Evolutionary conservation across 2,797 vertebrate species (phyloP).

Genomic region (Pangasius macronema): DNA sequence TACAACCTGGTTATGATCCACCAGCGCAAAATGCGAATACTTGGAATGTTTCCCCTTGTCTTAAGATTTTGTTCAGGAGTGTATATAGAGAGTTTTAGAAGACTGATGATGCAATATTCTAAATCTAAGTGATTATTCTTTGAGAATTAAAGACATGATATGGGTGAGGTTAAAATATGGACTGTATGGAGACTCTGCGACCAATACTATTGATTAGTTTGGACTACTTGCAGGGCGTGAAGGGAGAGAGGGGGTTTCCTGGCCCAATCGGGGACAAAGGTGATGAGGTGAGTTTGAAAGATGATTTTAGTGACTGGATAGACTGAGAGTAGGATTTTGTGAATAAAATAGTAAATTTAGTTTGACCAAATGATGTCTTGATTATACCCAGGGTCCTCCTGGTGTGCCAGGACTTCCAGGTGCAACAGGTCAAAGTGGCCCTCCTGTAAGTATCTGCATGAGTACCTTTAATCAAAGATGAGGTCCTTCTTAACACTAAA

Average conservation of each 20-base stretch:
- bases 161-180: not conserved
- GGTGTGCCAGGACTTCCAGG: constrained; percentile 88
- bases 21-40: no score
- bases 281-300: constrained; percentile 83
- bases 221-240: constrained; percentile 81
- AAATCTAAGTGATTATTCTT: not conserved
- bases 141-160: constrained; percentile 3
- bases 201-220: constrained; percentile 44
- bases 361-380: not conserved
- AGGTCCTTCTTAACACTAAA: not conserved
- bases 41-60: no score
- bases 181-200: not conserved
- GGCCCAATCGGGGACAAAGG: constrained; percentile 91
- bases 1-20: no score
- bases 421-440: constrained; percentile 79
- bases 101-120: not conserved
- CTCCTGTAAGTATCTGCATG: constrained; percentile 75
- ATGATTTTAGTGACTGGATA: not conserved
- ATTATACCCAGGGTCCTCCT: constrained; percentile 76
- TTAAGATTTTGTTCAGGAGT: no score
- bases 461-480: not conserved
- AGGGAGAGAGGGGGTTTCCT: constrained; percentile 94
- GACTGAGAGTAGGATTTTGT: not conserved
- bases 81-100: not conserved
- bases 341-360: not conserved